These are phyloP conservation scores for Dicyrtomina minuta DNA, from an alignment of 2,888 invertebrate species.

Conservation along the genomic window DNA sequence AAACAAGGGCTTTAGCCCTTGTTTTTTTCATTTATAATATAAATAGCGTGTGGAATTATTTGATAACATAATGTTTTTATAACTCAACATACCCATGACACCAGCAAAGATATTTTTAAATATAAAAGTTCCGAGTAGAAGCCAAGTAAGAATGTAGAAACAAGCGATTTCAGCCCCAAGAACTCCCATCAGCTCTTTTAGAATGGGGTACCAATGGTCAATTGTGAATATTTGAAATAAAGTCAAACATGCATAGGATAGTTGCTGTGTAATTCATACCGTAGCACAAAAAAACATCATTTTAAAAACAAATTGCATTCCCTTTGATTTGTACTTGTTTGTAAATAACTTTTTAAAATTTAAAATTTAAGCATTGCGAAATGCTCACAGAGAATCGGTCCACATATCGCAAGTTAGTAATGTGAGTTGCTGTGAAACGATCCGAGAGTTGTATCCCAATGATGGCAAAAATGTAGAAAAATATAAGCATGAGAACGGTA, in stretches of 20 bases:
- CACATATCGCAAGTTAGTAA: conserved; percentile 33
- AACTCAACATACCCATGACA: conserved; percentile 51
- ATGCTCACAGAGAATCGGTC: conserved; percentile 38
- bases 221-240: conserved; percentile 52
- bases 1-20: too few species aligned
- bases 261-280: too few species aligned
- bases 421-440: conserved; percentile 39
- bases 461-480: conserved; percentile 52
- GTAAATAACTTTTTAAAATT: too few species aligned
- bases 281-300: not conserved
- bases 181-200: conserved; percentile 26
- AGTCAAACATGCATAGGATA: conserved; percentile 43
- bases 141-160: conserved; percentile 45
- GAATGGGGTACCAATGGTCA: conserved; percentile 49
- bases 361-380: too few species aligned
- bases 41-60: too few species aligned
- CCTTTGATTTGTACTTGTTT: too few species aligned
- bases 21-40: too few species aligned
- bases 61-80: too few species aligned
- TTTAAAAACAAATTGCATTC: not conserved
- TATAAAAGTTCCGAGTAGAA: conserved; percentile 50
- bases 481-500: conserved; percentile 45
- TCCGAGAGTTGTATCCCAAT: conserved; percentile 47
- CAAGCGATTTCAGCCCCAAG: conserved; percentile 34
- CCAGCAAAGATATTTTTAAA: conserved; percentile 52